Evolutionary conservation across 2,113 vertebrate genomes (phyloP), one percentile per base, ranked within the genome.

Genomic region (Varanus komodoensis): DNA sequence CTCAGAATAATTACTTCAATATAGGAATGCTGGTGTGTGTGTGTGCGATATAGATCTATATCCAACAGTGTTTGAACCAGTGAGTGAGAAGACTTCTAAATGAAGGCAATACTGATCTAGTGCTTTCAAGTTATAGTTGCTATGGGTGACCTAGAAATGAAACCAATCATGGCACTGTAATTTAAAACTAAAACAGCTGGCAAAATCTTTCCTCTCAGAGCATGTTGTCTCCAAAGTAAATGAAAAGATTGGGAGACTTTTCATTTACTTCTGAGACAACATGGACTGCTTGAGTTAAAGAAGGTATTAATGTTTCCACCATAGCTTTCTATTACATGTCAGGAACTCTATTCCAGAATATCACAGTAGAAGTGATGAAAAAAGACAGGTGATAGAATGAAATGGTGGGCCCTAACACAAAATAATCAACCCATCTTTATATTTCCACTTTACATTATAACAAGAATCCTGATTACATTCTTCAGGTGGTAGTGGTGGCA

Each of bases 161-260:
- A 97, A 97, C 92, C 93, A 97, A 95, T 97, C 95, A 94, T 89
- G 75, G 89, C 85, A 96, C 86, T 95, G 93, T 96, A 97, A 97
- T 97, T 97, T 96, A 95, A 97, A 97, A 97, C 93, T 96, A 96
- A 97, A 97, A 95, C 94, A 96, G 94, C 95, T 97, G 95, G 96
- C 93, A 96, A 96, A 97, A 94, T 96, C 96, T 94, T 97, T 96
- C 82, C 80, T 96, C 90, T 94, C 94, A 64, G 91, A 96, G 91
- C 61, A 73, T 95, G 93, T 95, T 97, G 93, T 96, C 83, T 83
- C 88, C 93, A 94, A 97, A 97, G 96, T 95, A 97, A 97, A 97
- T 97, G 94, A 95, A 98, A 97, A 97, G 96, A 94, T 97, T 6
- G 4, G 77, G 57, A 97, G 96, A 96, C 95, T 97, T 97, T 96